phyloP scores from a whole-genome alignment of 2,888 invertebrate species.

The Erannis defoliaria region DNA sequence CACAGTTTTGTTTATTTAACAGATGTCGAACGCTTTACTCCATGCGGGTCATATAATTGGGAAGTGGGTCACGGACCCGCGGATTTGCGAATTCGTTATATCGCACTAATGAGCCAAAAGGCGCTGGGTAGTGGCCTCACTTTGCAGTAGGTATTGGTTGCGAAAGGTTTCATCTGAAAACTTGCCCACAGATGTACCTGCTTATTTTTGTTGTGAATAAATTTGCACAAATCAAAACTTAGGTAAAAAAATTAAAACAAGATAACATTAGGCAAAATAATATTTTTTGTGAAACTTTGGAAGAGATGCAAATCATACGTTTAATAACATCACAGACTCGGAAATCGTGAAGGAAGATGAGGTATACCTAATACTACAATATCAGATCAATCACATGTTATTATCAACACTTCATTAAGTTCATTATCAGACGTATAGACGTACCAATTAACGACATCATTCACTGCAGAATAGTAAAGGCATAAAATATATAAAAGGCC shows the following conservation, averaged over 20 bases:
- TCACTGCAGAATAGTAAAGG: no score
- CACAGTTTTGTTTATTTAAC: conserved; percentile 51
- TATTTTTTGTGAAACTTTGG: not conserved
- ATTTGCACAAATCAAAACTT: not conserved
- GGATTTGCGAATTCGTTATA: conserved; percentile 39
- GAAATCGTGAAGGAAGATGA: not conserved
- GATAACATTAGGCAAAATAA: no score
- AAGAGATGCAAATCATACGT: no score
- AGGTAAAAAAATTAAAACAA: not conserved
- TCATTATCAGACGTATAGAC: no score
- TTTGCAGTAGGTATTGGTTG: conserved; percentile 3
- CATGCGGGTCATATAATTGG: conserved; percentile 60
- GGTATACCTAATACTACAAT: no score
- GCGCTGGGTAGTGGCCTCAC: conserved; percentile 17
- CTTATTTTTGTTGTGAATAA: conserved; percentile 1
- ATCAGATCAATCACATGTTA: no score
- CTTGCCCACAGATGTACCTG: not conserved
- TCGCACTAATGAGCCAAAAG: conserved; percentile 29
- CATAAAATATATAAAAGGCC: no score
- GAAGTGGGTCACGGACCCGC: conserved; percentile 54
- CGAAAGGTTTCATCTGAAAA: conserved; percentile 19
- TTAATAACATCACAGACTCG: no score
- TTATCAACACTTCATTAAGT: no score
- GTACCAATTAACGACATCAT: no score
- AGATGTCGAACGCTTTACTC: conserved; percentile 51